Percentiles rank a stretch among this genome's conserved stretches.
Conservation (phyloP, 53 echinoderm and acorn worm species). For the Temnopleurus reevesii region DNA sequence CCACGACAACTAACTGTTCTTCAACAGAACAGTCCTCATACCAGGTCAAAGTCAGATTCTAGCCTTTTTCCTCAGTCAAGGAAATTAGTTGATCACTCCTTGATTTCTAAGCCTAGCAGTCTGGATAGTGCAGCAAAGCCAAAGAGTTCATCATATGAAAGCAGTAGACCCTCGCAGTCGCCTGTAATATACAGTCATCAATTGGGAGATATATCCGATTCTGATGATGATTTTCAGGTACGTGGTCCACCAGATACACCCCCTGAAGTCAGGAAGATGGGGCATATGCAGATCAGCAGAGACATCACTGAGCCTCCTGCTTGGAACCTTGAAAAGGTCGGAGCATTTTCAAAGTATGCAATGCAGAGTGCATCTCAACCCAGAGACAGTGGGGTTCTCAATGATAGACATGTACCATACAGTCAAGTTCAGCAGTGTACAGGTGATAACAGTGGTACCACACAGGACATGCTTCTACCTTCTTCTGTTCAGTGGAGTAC, state of each 20-base stretch:
- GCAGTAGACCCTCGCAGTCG: neutral
- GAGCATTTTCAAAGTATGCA: conserved; percentile 1
- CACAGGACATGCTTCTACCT: conserved; percentile 50
- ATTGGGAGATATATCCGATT: conserved; percentile 1
- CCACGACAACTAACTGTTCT: conserved; percentile 16
- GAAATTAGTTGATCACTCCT: neutral
- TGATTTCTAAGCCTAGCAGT: neutral
- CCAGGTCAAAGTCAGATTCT: conserved; percentile 18
- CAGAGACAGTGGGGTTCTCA: neutral
- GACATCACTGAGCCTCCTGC: neutral
- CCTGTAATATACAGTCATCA: neutral
- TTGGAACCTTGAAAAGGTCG: neutral
- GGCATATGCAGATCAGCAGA: neutral
- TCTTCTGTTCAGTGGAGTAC: conserved; percentile 56
- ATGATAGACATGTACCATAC: neutral
- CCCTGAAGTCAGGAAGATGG: conserved; percentile 15
- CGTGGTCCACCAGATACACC: conserved; percentile 57
- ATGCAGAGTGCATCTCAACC: neutral
- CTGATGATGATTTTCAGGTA: conserved; percentile 45
- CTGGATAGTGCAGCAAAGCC: conserved; percentile 2
- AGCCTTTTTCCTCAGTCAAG: neutral
- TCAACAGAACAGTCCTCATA: neutral
- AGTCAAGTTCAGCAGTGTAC: conserved; percentile 59
- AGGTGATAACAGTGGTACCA: conserved; percentile 28
- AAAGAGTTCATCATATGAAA: neutral